Conservation (phyloP, 1,140 invertebrate genomes). For the Yoshiicerus persimilis region DNA sequence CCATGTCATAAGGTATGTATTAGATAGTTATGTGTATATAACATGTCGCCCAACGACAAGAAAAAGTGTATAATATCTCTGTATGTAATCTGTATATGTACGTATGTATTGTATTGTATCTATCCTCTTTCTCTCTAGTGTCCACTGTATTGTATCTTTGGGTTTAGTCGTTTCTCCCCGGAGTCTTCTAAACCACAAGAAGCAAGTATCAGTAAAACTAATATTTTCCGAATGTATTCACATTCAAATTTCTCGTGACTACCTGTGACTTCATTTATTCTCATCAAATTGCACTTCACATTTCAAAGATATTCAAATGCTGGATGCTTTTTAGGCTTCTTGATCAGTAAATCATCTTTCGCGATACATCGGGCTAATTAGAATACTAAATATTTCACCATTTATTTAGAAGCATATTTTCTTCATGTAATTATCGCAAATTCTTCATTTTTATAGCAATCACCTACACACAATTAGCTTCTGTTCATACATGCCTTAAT, state of each 20-base stretch:
- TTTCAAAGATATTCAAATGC: too few relatives aligned
- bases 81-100: neutral
- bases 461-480: too few relatives aligned
- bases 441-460: too few relatives aligned
- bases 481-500: too few relatives aligned
- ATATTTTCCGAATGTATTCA: constrained; percentile 11
- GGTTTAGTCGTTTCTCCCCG: neutral
- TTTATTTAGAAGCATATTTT: too few relatives aligned
- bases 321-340: too few relatives aligned
- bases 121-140: constrained; percentile 5
- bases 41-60: neutral
- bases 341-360: too few relatives aligned
- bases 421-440: too few relatives aligned
- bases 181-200: constrained; percentile 1
- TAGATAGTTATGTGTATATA: neutral
- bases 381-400: too few relatives aligned
- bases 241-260: neutral
- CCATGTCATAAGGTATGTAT: neutral
- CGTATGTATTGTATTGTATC: neutral
- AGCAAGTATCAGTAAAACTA: constrained; percentile 10
- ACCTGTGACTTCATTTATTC: neutral
- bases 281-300: neutral
- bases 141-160: constrained; percentile 1
- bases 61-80: neutral
- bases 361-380: too few relatives aligned